Evolutionary conservation across 2,888 invertebrate species (phyloP), one percentile per base, ranked within the genome.

Genomic region (Dendrolimus houi): DNA sequence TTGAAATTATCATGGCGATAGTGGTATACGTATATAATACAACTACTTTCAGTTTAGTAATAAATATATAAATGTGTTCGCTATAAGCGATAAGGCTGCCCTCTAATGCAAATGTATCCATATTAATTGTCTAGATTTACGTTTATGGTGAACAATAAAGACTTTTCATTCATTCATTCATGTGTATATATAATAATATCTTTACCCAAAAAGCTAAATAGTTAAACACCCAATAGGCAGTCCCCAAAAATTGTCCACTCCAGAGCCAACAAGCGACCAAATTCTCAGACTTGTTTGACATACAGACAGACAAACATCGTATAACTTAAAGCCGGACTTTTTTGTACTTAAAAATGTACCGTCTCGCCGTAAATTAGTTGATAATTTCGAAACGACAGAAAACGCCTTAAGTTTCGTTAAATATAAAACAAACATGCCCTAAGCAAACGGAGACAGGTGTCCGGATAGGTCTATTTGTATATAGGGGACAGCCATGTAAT

Each of bases 391-490:
- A 87, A 86, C 79, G 87, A 85, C 82, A 80, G 71, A 69, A 74
- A 56, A 65, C 74, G 76, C 70, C 79, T 85, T 81, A 85, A 86
- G 79, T 88, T 86, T 83, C 81, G 87, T 89, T 87, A 89, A 89
- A 87, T 81, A 81, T 79, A 77, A 83, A 74, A 69, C 75, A 87
- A 88, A 89, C 85, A 88, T 62, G 77, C 89, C 47, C 89, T 90
- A 90, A 88, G 83, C 79, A 88, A 88, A 90, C 82, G 85, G 74
- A 79, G 86, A 85, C 89, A 90, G 89, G 89, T 90, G 89, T 84
- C 81, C 82, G 64, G 79, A 83, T 81, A 81, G 77, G 73, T 74
- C 70, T 84, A 87, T 86, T 85, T 83, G 83, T 87, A 87, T 81
- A 83, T 85, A 86, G 79, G 75, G 72, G 74, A 47, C 47, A 29